Base-by-base conservation (phyloP, 1,140 invertebrate genomes). In the Leguminivora glycinivorella region DNA sequence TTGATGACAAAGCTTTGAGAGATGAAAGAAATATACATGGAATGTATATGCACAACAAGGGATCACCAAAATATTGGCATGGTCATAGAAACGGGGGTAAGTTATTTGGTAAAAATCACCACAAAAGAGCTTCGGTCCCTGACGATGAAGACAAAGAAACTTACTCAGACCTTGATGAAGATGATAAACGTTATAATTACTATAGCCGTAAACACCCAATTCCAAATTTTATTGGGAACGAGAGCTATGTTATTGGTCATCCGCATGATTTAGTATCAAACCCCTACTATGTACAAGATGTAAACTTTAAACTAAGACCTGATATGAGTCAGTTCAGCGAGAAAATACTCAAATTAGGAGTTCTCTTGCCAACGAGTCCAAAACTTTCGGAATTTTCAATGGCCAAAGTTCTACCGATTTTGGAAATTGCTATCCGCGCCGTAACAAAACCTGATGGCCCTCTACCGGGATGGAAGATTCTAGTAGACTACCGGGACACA, bases 401-500 rank as follows among this genome's bases (percentile, higher is more conserved):
- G 73, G 92, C 93, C 5, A 94, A 94, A 77, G 93, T 97, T 25
- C 80, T 97, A 69, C 96, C 96, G 0, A 95, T 96, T 7, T 93
- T 97, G 4, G 89, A 95, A 56, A 89, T 96, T 84, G 96, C 95
- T 2, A 93, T 96, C n/a, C 86, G 90, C 43, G 91, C 93, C 12
- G 93, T 96, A 9, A 93, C 93, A 6, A 92, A 92, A 5, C 73
- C 91, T 17, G 90, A 88, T 31, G 94, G 94, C 4, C 92, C 94
- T 0, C 87, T 96, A 1, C 94, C 94, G 0, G 94, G 93, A 10
- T 95, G 94, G 93, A 93, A 92, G 63, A 94, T 97, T 52, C 88
- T 93, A 24, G 93, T 96, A 0, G 92, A 94, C 40, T 94, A 95
- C 70, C 92, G 95, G 56, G 96, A 97, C 79, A 96, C 96, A 0